These are phyloP conservation scores for Gymnoscelis rufifasciata DNA, from an alignment of 2,888 invertebrate genomes.

Conservation along the genomic window DNA sequence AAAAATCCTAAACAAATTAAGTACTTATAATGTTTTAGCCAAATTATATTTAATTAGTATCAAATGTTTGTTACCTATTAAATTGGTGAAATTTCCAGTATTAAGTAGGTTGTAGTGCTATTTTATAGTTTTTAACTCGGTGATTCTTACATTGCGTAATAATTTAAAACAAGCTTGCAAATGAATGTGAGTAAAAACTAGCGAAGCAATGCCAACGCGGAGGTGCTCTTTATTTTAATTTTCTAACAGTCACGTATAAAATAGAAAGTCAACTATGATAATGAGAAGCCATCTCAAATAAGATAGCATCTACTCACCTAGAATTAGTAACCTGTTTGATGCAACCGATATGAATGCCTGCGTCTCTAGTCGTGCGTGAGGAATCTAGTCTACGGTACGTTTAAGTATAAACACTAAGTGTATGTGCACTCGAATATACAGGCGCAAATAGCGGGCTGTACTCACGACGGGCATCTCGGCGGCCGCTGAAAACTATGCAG, in stretches of 20 bases:
- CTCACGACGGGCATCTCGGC: constrained; percentile 73
- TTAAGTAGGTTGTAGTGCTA: too few species aligned
- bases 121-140: too few species aligned
- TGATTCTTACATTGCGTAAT: too few species aligned
- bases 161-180: too few species aligned
- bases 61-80: too few species aligned
- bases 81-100: too few species aligned
- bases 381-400: background rate
- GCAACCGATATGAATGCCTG: background rate
- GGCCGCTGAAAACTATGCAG: constrained; percentile 68
- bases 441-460: constrained; percentile 56
- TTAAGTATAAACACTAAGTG: constrained; percentile 31
- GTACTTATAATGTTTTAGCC: too few species aligned
- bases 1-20: too few species aligned
- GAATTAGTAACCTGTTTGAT: constrained; percentile 24
- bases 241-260: too few species aligned
- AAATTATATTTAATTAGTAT: too few species aligned
- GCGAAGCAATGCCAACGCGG: too few species aligned
- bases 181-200: too few species aligned
- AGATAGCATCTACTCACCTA: constrained; percentile 1
- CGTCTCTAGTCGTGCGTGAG: background rate
- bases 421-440: constrained; percentile 15
- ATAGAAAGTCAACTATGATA: constrained; percentile 1
- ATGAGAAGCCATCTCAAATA: constrained; percentile 1
- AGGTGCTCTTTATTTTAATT: background rate